A percentile compares a stretch with the other conserved stretches of the same genome.
Evolutionary conservation across 1,140 invertebrate genomes (phyloP).

Genomic region (Dendroctonus valens): DNA sequence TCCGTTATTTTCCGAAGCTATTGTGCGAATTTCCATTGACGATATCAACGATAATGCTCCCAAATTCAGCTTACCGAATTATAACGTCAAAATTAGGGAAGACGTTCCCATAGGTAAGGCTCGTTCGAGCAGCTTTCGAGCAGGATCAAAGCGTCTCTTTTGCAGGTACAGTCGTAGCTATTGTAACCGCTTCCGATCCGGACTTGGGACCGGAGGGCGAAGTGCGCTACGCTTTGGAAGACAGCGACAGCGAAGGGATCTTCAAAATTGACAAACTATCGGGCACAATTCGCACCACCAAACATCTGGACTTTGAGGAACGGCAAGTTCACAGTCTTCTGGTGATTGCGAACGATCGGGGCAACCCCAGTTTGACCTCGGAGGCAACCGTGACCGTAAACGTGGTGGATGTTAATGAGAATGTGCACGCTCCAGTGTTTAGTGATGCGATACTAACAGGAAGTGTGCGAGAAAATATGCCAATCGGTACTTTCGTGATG

Average conservation of each 20-base stretch:
- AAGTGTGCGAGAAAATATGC: constrained; percentile 72
- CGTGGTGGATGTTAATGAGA: constrained; percentile 92
- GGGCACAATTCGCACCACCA: constrained; percentile 77
- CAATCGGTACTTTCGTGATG: constrained; percentile 71
- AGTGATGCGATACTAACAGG: constrained; percentile 74
- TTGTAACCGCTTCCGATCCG: constrained; percentile 82
- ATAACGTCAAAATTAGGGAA: constrained; percentile 83
- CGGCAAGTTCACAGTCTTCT: constrained; percentile 82
- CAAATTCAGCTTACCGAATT: constrained; percentile 70
- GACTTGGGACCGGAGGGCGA: constrained; percentile 80
- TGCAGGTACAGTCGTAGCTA: constrained; percentile 69
- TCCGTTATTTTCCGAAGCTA: constrained; percentile 69
- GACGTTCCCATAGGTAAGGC: constrained; percentile 76
- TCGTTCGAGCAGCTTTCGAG: background rate
- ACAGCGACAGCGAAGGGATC: constrained; percentile 60
- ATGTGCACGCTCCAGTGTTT: constrained; percentile 80
- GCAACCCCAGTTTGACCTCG: constrained; percentile 68
- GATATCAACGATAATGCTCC: constrained; percentile 93
- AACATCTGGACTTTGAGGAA: constrained; percentile 81
- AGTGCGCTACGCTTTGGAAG: constrained; percentile 72
- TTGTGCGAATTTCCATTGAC: constrained; percentile 76
- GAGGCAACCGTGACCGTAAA: constrained; percentile 80
- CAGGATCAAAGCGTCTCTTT: background rate
- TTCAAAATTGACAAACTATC: constrained; percentile 79
- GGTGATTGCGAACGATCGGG: constrained; percentile 78